Conservation (phyloP, 2,797 vertebrate species). For the Neopelma chrysocephalum region DNA sequence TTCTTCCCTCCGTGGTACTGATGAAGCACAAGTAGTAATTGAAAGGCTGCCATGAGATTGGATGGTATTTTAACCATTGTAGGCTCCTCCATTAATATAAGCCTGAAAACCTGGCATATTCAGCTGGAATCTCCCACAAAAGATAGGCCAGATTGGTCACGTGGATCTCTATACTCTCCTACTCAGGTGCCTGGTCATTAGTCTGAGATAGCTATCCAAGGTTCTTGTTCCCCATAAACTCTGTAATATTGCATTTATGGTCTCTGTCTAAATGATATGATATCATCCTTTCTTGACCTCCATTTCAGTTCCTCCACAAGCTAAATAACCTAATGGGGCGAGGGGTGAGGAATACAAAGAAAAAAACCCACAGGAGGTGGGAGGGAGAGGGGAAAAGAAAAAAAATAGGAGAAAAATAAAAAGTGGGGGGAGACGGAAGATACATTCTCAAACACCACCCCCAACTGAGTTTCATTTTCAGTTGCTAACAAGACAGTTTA, state of each 20-base stretch:
- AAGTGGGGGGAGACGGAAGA: neutral
- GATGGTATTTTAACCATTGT: neutral
- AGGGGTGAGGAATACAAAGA: neutral
- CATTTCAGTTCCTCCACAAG: neutral
- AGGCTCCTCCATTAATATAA: neutral
- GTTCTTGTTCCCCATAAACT: neutral
- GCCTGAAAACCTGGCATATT: neutral
- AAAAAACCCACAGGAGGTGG: accelerated
- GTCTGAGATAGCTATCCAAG: neutral
- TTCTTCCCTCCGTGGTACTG: neutral
- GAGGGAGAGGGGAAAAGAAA: too few relatives aligned
- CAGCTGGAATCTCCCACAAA: neutral
- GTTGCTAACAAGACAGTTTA: neutral
- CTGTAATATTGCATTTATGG: neutral
- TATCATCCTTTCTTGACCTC: neutral
- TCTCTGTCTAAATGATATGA: accelerated
- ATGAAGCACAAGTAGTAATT: neutral
- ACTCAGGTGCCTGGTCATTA: neutral
- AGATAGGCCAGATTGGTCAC: neutral
- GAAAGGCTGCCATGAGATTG: neutral
- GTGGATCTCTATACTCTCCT: neutral
- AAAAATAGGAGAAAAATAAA: neutral
- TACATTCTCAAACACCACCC: neutral
- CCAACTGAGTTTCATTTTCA: neutral
- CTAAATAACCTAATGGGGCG: neutral